Conservation (phyloP, 2,888 invertebrate genomes). For the Candidula unifasciata region DNA sequence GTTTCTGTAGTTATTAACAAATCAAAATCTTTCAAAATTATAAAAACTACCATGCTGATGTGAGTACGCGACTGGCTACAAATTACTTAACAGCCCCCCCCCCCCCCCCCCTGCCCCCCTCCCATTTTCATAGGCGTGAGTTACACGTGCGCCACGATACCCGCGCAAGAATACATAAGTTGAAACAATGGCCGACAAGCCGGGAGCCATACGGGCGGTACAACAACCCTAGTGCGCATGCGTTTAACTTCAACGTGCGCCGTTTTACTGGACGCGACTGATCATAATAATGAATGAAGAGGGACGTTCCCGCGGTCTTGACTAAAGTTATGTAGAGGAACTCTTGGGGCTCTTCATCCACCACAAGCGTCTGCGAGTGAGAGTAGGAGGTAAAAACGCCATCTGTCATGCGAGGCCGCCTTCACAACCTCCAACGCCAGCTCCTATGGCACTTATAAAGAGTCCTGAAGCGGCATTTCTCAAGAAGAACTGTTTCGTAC, state of each 20-base stretch:
- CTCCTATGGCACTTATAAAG: background rate
- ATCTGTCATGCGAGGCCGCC: background rate
- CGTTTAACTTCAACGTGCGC: slow-evolving; percentile 13
- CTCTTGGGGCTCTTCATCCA: background rate
- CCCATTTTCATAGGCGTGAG: background rate
- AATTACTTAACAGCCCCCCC: too few relatives aligned
- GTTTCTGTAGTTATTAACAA: too few relatives aligned
- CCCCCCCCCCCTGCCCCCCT: too few relatives aligned
- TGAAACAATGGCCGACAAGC: background rate
- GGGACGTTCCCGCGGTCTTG: background rate
- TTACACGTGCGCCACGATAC: background rate
- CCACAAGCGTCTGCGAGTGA: background rate
- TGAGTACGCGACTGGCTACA: too few relatives aligned
- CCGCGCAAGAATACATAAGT: background rate
- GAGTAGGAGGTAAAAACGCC: slow-evolving; percentile 14
- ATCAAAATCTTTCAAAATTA: too few relatives aligned
- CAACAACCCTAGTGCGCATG: slow-evolving; percentile 3
- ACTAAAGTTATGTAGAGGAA: background rate
- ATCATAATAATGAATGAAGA: slow-evolving; percentile 13
- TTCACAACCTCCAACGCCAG: background rate
- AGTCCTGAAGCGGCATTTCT: background rate
- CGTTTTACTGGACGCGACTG: background rate
- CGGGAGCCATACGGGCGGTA: too few relatives aligned
- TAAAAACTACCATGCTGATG: too few relatives aligned
- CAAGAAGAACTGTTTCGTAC: background rate